phyloP scores from a whole-genome alignment of 2,113 vertebrate genomes.

The Sturnus vulgaris region DNA sequence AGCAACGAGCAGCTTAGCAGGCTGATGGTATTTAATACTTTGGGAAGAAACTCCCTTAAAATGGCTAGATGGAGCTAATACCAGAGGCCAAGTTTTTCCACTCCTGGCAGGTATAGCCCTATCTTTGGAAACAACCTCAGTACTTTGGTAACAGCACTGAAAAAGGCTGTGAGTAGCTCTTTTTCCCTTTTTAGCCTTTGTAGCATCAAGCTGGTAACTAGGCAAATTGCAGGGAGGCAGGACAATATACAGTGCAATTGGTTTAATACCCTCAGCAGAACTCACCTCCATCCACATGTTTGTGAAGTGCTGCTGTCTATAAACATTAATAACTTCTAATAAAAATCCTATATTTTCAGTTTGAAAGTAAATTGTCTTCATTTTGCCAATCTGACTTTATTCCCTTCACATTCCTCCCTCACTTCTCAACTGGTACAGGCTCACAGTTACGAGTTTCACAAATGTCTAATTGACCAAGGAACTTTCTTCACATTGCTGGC shows the following conservation, averaged over 20 bases:
- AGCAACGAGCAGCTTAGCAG: neutral
- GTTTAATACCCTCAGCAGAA: neutral
- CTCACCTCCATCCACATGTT: neutral
- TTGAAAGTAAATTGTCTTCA: neutral
- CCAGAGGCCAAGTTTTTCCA: neutral
- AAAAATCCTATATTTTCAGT: neutral
- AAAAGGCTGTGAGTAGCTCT: neutral
- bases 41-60: neutral
- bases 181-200: neutral
- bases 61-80: neutral
- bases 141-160: neutral
- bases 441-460: neutral
- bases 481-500: neutral
- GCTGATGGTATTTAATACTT: neutral
- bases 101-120: neutral
- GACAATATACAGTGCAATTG: neutral
- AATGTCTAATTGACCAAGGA: neutral
- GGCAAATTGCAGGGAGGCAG: neutral
- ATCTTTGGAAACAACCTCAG: neutral
- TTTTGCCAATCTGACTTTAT: neutral
- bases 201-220: neutral
- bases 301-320: neutral
- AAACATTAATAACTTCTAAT: neutral
- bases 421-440: neutral
- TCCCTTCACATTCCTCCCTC: neutral